phyloP scores from a whole-genome alignment of 1,140 invertebrate species.

The Drosophila sp. region DNA sequence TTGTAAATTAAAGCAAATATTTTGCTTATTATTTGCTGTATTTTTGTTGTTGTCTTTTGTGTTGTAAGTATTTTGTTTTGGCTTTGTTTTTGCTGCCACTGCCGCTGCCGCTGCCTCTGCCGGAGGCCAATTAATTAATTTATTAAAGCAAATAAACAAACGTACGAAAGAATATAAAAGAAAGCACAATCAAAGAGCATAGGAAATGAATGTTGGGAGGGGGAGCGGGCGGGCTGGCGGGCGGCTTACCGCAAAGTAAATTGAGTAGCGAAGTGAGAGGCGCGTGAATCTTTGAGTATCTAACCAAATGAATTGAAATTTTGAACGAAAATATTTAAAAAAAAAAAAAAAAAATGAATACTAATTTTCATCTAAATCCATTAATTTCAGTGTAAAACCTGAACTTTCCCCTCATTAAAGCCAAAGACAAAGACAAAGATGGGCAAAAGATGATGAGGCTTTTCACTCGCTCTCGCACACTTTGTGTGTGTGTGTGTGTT shows the following conservation, averaged over 20 bases:
- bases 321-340: neutral
- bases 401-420: neutral
- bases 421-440: constrained; percentile 34
- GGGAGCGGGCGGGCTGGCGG: too few species aligned
- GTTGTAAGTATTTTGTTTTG: constrained; percentile 21
- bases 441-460: neutral
- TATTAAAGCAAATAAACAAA: constrained; percentile 74
- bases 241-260: constrained; percentile 16
- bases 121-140: constrained; percentile 78
- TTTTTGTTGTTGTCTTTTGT: constrained; percentile 18
- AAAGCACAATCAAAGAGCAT: constrained; percentile 69
- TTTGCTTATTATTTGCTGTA: constrained; percentile 76
- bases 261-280: neutral
- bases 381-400: constrained; percentile 5
- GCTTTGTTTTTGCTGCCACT: constrained; percentile 39
- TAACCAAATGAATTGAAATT: constrained; percentile 6
- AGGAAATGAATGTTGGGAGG: constrained; percentile 41
- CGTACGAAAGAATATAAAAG: constrained; percentile 29
- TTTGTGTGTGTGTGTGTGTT: neutral
- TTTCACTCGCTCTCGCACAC: neutral
- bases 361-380: constrained; percentile 11
- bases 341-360: constrained; percentile 12
- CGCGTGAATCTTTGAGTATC: neutral
- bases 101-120: constrained; percentile 66
- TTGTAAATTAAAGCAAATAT: constrained; percentile 79